phyloP scores from a whole-genome alignment of 1,140 invertebrate genomes.

The Phymastichus coffea region DNA sequence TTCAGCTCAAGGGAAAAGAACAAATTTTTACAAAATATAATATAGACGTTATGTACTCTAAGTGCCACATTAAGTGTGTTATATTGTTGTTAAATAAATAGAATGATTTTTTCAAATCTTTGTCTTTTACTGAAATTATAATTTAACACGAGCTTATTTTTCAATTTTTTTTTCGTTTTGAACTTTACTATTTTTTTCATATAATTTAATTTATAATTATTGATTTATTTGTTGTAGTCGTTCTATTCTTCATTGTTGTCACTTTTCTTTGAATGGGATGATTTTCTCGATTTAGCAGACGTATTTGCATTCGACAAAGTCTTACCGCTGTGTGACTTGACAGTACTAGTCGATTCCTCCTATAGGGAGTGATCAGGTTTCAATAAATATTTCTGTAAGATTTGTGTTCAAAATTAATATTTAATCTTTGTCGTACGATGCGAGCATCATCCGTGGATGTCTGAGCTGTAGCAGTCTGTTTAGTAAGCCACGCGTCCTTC shows the following conservation, averaged over 20 bases:
- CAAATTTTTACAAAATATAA: slow-evolving; percentile 16
- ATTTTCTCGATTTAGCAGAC: background rate
- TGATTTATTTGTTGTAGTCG: background rate
- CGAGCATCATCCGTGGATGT: slow-evolving; percentile 33
- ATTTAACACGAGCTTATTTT: too few species aligned
- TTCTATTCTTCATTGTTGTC: background rate
- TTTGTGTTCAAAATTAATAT: too few species aligned
- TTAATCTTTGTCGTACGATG: slow-evolving; percentile 7
- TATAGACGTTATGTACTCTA: background rate
- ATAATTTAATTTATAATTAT: background rate
- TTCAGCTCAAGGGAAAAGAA: too few species aligned
- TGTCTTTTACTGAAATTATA: too few species aligned
- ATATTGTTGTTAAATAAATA: slow-evolving; percentile 17
- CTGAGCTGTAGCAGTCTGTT: slow-evolving; percentile 31
- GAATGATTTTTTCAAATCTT: too few species aligned
- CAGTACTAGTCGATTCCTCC: slow-evolving; percentile 6
- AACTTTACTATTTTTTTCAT: background rate
- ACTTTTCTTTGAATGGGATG: slow-evolving; percentile 10
- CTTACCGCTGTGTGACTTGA: background rate
- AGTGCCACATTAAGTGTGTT: background rate
- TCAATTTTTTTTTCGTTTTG: background rate
- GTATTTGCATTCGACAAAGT: too few species aligned
- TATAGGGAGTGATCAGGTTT: background rate
- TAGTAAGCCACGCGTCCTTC: slow-evolving; percentile 63
- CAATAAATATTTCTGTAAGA: too few species aligned